Percentiles rank a stretch among this genome's conserved stretches.
phyloP scores from a whole-genome alignment of 1,140 invertebrate genomes.

The Aphaenogaster ashmeadi region DNA sequence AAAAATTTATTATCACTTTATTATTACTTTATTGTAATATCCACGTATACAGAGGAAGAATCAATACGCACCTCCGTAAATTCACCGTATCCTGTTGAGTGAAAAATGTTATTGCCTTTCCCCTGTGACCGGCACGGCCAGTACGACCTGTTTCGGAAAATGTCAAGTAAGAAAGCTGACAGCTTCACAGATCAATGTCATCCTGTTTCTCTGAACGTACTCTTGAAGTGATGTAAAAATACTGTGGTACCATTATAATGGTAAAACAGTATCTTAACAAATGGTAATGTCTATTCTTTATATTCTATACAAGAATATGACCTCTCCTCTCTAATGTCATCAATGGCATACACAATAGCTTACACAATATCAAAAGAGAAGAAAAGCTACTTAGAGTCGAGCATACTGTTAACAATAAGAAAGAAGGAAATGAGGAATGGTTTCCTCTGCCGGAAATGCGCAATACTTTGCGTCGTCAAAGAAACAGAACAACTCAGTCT shows the following conservation, averaged over 20 bases:
- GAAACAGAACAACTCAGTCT: background rate
- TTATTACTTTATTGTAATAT: constrained; percentile 26
- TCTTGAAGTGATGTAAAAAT: background rate
- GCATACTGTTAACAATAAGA: background rate
- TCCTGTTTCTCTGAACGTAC: background rate
- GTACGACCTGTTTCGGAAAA: constrained; percentile 90
- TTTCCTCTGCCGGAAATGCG: background rate
- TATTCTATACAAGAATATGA: background rate
- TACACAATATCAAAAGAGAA: background rate
- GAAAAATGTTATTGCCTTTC: constrained; percentile 97
- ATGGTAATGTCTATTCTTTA: constrained; percentile 12
- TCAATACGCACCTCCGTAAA: constrained; percentile 91
- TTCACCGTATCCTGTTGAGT: constrained; percentile 95
- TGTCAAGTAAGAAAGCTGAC: background rate
- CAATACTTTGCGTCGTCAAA: background rate
- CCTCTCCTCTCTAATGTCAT: background rate
- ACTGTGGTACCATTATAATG: background rate
- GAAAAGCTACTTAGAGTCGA: background rate
- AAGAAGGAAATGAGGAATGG: background rate
- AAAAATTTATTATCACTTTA: too few relatives aligned
- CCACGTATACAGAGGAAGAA: background rate
- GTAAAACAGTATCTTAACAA: background rate
- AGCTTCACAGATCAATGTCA: background rate
- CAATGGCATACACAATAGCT: background rate
- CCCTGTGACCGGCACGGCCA: constrained; percentile 95